Conservation (phyloP, 2,113 vertebrate species). For the Channa argus region DNA sequence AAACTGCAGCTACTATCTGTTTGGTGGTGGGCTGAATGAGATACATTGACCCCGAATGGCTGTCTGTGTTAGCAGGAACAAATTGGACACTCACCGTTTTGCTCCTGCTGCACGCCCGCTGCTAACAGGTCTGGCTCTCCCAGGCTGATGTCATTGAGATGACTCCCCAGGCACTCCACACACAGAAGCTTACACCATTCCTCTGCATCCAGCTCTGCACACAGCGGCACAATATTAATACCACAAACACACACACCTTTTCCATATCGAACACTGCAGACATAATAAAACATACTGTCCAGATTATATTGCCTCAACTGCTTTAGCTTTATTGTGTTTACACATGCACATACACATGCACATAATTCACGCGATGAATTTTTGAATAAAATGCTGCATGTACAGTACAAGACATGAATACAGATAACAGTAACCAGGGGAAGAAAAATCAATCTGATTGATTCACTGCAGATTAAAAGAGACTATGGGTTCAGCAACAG, state of each 20-base stretch:
- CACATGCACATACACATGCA: constrained; percentile 9
- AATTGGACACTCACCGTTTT: constrained; percentile 91
- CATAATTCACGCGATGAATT: constrained; percentile 32
- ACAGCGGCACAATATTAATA: constrained; percentile 43
- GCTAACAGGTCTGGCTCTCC: constrained; percentile 98
- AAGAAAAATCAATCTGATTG: constrained; percentile 58
- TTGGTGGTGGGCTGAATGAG: constrained; percentile 48
- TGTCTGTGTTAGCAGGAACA: constrained; percentile 70
- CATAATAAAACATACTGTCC: constrained; percentile 16
- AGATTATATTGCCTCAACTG: background rate
- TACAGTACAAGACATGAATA: constrained; percentile 35
- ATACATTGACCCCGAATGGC: constrained; percentile 70
- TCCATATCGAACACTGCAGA: constrained; percentile 10
- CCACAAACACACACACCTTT: constrained; percentile 29
- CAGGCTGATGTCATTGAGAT: constrained; percentile 97
- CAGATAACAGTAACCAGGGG: constrained; percentile 35
- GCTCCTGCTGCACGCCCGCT: constrained; percentile 96
- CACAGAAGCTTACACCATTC: constrained; percentile 99
- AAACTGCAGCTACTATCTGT: constrained; percentile 40
- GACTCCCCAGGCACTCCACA: constrained; percentile 94
- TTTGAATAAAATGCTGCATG: constrained; percentile 41
- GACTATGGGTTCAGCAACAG: constrained; percentile 47
- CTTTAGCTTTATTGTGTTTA: constrained; percentile 2
- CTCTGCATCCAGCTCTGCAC: constrained; percentile 95
- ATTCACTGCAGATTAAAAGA: constrained; percentile 67